Percentiles rank a stretch among this genome's conserved stretches.
These are phyloP conservation scores for Sinosuthora webbiana DNA, from an alignment of 2,113 vertebrate species.

Conservation along the genomic window DNA sequence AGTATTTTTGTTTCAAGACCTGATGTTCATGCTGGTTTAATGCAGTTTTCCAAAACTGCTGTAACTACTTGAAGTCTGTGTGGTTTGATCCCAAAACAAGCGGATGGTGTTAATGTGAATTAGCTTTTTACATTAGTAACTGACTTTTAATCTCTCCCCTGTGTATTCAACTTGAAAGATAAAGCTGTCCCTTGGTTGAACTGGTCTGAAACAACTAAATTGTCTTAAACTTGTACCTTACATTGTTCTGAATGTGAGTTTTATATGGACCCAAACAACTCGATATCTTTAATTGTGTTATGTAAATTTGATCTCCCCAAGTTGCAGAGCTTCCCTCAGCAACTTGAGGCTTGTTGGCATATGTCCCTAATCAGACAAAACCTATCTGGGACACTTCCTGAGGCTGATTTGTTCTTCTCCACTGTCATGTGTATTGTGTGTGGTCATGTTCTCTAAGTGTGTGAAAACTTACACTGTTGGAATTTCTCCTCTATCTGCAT, in stretches of 20 bases:
- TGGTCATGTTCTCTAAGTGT: conserved; percentile 42
- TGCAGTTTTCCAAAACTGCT: neutral
- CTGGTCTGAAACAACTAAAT: neutral
- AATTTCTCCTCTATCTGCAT: conserved; percentile 48
- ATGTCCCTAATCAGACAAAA: conserved; percentile 45
- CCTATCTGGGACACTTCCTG: conserved; percentile 42
- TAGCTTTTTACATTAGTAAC: neutral
- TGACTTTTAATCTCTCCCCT: neutral
- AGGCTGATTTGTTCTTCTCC: conserved; percentile 31
- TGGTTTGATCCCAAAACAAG: neutral
- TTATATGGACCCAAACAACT: neutral
- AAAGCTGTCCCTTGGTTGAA: conserved; percentile 14
- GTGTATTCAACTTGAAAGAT: neutral
- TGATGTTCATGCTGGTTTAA: neutral
- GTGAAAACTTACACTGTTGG: conserved; percentile 7
- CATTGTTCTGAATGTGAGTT: neutral
- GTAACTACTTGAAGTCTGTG: neutral
- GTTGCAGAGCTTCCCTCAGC: conserved; percentile 10
- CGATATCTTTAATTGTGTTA: neutral
- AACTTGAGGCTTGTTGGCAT: conserved; percentile 37
- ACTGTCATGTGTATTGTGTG: conserved; percentile 18
- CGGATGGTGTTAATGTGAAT: neutral
- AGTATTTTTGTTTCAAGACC: neutral
- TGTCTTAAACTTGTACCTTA: neutral
- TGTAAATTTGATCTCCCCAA: conserved; percentile 22